These are phyloP conservation scores for Ambastaia sidthimunki DNA, from an alignment of 2,797 vertebrate genomes.

Conservation along the genomic window DNA sequence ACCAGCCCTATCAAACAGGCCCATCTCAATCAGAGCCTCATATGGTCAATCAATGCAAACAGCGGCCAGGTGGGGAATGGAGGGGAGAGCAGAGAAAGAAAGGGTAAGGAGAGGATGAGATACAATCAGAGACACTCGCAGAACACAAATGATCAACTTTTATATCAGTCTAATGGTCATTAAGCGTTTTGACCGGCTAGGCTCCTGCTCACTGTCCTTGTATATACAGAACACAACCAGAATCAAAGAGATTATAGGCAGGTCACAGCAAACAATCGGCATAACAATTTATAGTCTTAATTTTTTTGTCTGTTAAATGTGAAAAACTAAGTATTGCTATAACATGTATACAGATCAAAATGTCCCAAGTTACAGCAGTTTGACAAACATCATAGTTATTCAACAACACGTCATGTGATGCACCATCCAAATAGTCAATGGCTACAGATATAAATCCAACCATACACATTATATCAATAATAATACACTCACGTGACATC, in stretches of 20 bases:
- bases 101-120: constrained; percentile 33
- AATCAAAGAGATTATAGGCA: background rate
- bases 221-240: background rate
- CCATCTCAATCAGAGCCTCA: constrained; percentile 70
- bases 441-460: background rate
- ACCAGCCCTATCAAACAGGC: constrained; percentile 61
- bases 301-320: background rate
- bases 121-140: constrained; percentile 24
- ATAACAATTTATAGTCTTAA: background rate
- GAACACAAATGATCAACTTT: constrained; percentile 40
- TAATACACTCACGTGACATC: background rate
- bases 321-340: background rate
- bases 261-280: background rate
- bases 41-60: constrained; percentile 73
- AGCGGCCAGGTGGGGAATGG: constrained; percentile 65
- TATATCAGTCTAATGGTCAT: background rate
- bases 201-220: background rate
- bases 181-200: background rate
- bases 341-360: background rate
- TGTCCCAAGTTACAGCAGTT: background rate
- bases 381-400: background rate
- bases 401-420: background rate
- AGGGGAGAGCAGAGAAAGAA: constrained; percentile 59
- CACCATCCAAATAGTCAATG: background rate
- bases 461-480: background rate